Evolutionary conservation across 2,113 vertebrate genomes (phyloP).

Genomic region (Romanogobio albipinnatus): DNA sequence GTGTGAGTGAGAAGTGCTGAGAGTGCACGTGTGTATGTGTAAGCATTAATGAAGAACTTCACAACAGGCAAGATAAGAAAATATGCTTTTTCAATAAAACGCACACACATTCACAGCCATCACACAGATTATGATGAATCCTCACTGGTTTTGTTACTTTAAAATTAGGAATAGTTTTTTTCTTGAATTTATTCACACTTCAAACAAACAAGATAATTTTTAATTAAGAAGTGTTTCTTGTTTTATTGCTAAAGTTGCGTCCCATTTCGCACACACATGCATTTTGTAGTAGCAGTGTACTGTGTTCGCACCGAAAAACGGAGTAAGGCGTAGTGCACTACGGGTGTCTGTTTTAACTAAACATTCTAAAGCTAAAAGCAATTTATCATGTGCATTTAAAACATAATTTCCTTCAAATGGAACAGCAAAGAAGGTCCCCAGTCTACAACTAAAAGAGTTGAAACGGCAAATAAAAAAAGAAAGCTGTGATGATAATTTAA

Average conservation of each 20-base stretch:
- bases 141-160: neutral
- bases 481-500: too few relatives aligned
- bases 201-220: neutral
- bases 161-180: neutral
- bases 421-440: neutral
- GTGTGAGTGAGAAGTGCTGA: conserved; percentile 45
- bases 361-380: neutral
- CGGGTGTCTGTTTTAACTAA: neutral
- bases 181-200: neutral
- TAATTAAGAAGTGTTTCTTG: neutral
- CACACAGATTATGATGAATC: neutral
- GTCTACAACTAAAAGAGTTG: neutral
- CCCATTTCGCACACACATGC: neutral
- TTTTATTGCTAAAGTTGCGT: neutral
- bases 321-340: neutral
- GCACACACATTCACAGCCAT: neutral
- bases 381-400: neutral
- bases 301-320: neutral
- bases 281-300: neutral
- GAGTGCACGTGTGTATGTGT: conserved; percentile 18
- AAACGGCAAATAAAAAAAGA: too few relatives aligned
- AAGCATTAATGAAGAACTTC: conserved; percentile 25
- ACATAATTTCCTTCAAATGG: neutral
- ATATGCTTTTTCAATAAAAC: neutral
- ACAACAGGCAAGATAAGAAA: neutral